A percentile compares a stretch with the other conserved stretches of the same genome.
Evolutionary conservation across 2,113 vertebrate species (phyloP).

Genomic region (Podiceps cristatus): DNA sequence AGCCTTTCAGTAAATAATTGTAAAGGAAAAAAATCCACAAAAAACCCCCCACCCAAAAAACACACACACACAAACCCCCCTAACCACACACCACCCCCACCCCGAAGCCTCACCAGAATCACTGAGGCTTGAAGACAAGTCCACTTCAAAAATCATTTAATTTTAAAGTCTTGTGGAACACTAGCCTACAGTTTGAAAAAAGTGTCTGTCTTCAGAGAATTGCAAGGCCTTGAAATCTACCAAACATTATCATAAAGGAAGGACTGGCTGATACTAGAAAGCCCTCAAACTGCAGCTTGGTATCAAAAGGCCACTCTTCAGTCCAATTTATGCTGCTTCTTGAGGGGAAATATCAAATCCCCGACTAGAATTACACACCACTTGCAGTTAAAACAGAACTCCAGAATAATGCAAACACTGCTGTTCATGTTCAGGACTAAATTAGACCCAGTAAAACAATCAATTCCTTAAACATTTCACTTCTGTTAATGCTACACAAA

Average conservation of each 20-base stretch:
- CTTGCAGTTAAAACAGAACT: not conserved
- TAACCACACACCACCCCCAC: accelerated
- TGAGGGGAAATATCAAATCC: not conserved
- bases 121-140: not conserved
- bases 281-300: not conserved
- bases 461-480: not conserved
- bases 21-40: not conserved
- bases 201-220: not conserved
- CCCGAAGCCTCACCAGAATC: not conserved
- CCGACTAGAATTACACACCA: not conserved
- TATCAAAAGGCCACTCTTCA: not conserved
- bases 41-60: too few species aligned
- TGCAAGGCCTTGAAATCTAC: not conserved
- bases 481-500: not conserved
- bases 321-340: not conserved
- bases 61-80: not conserved
- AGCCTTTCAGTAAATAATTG: not conserved
- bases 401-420: not conserved
- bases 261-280: not conserved
- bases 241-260: not conserved
- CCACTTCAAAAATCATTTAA: not conserved
- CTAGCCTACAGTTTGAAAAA: not conserved
- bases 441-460: not conserved
- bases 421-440: not conserved
- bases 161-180: not conserved